Base-by-base conservation (phyloP, 2,113 vertebrate genomes). In the Orycteropus afer region DNA sequence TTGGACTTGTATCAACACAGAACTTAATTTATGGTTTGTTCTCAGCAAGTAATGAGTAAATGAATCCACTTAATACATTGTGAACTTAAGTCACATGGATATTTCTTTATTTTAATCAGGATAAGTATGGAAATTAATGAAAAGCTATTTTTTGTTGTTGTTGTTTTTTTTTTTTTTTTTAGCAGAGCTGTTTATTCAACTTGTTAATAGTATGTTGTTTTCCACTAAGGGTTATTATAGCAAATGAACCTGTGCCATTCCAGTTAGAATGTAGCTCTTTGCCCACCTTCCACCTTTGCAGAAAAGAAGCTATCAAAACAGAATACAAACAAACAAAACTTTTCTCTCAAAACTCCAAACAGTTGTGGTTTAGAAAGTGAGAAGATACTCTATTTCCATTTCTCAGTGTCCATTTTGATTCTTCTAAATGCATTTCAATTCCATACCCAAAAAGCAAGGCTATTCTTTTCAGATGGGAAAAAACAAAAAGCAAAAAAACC, bases 401-500 rank as follows among this genome's bases (percentile, higher is more conserved):
- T 85, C n/a, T 81, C 45, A 18, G 29, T 63, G 37, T 79, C 37
- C 20, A 25, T 22, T 79, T 90, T 71, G 51, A 91, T 78, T 93
- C 32, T 95, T 95, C 89, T 79, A 89, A 83, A 86, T 80, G n/a
- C 25, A 63, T 90, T 94, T 85, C 11, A 57, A 49, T 89, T 95
- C 23, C 42, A 12, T 47, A 69, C 79, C 95, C n/a, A 32, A 76
- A 79, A 69, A 93, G 34, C 7, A 81, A n/a, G 27, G 34, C 0
- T 67, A 29, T 91, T 93, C 23, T 94, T 86, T 87, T 63, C 8
- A 65, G 32, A 23, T 23, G 11, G 57, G 80, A 65, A 45, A 87
- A 87, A 91, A 37, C 23, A n/a, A n/a, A n/a, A n/a, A n/a, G n/a
- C n/a, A n/a, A n/a, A n/a, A n/a, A n/a, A n/a, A n/a, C n/a, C n/a